These are phyloP conservation scores for Thermophis baileyi DNA, from an alignment of 2,113 vertebrate species.

Conservation along the genomic window DNA sequence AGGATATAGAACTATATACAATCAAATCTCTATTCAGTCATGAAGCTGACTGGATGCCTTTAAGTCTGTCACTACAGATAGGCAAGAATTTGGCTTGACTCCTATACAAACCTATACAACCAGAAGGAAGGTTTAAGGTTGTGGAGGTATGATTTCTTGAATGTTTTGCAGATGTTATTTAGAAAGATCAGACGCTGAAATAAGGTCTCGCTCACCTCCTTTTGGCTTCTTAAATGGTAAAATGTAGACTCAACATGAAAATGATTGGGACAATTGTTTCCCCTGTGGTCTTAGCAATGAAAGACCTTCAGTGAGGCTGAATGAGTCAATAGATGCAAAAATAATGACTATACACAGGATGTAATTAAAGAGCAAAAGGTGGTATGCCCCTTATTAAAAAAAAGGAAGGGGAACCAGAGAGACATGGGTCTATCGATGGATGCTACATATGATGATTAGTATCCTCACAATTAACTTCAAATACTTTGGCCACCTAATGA, in stretches of 20 bases:
- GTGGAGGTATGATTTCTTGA: slow-evolving; percentile 3
- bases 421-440: neutral
- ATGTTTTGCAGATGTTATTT: neutral
- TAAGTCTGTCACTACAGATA: neutral
- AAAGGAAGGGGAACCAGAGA: neutral
- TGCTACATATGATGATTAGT: neutral
- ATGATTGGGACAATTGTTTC: neutral
- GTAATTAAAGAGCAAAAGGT: neutral
- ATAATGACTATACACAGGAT: neutral
- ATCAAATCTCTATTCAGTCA: neutral
- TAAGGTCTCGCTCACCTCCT: slow-evolving; percentile 16
- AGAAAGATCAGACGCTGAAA: slow-evolving; percentile 29
- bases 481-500: too few species aligned
- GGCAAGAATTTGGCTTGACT: neutral
- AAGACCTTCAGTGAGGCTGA: neutral
- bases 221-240: neutral
- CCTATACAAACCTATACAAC: neutral
- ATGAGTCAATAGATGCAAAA: neutral
- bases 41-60: neutral
- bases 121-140: slow-evolving; percentile 1
- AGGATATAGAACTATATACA: neutral
- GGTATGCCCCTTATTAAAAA: neutral
- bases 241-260: neutral
- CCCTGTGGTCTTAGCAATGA: too few species aligned
- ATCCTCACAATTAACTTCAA: neutral